Base-by-base conservation (phyloP, 2,113 vertebrate species). In the Orthonyx spaldingii region DNA sequence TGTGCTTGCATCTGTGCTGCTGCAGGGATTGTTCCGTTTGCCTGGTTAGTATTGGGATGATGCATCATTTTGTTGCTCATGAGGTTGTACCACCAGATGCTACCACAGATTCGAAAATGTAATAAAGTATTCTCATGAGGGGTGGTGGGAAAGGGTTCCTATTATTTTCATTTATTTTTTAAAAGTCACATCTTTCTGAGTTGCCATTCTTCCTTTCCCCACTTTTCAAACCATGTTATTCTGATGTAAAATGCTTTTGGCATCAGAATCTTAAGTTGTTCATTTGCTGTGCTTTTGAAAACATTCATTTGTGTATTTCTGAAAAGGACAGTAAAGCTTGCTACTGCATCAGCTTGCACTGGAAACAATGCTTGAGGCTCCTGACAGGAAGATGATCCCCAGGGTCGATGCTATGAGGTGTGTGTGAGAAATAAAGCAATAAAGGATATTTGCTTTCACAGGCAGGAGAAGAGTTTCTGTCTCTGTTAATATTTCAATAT, bases 371-470 rank as follows among this genome's bases (percentile, higher is more conserved):
- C n/a, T 66, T 64, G 63, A 60, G 27, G 52, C 27, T 85, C 24
- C 57, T 42, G 42, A 28, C 11, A 35, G 46, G 53, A 41, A 19
- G 49, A 7, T 4, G 3, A 72, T 61, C n/a, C 22, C 57, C 42
- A 56, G 10, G 19, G 33, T 2, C 0, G 3, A 17, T 55, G 42
- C 49, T 59, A 39, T 42, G 49, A 81, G 27, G 11, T 17, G 10
- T 5, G 10, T 32, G 18, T 12, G 21, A 39, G 69, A 81, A 64
- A 33, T 35, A 66, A 72, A 35, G 39, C 39, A 61, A 24, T 9
- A 94, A 98, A 99, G 98, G 99, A 99, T 99, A 99, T 99, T 98
- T 92, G 99, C 99, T 94, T 97, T 98, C 95, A 99, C 98, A 1
- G 98, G 98, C 79, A 99, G 97, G 92, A 98, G 97, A 46, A 99